A percentile compares a stretch with the other conserved stretches of the same genome.
phyloP scores from a whole-genome alignment of 2,797 vertebrate species.

The Adrianichthys oophorus region DNA sequence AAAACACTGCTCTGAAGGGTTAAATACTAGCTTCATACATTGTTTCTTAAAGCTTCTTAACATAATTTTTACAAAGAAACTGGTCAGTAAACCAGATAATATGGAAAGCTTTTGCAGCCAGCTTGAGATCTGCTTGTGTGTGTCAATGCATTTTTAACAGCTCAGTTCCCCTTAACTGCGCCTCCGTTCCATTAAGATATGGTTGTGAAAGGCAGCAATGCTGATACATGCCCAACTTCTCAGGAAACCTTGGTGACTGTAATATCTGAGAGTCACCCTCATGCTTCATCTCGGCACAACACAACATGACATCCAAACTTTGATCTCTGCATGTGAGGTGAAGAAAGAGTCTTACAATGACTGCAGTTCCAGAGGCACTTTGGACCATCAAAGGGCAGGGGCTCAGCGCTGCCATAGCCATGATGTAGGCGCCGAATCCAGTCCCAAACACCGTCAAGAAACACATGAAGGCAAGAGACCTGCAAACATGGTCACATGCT shows the following conservation, averaged over 20 bases:
- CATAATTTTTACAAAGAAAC: too few species aligned
- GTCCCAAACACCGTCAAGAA: slow-evolving; percentile 74
- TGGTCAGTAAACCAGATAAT: too few species aligned
- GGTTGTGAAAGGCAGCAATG: too few species aligned
- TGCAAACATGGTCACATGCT: slow-evolving; percentile 36
- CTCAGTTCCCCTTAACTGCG: too few species aligned
- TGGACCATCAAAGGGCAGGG: slow-evolving; percentile 82
- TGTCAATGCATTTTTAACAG: too few species aligned
- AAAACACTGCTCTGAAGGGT: too few species aligned
- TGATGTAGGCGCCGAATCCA: slow-evolving; percentile 81
- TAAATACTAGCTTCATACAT: too few species aligned
- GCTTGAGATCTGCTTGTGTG: too few species aligned
- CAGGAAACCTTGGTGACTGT: not conserved
- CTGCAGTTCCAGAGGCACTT: slow-evolving; percentile 59
- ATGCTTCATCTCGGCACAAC: slow-evolving; percentile 1
- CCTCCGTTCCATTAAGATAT: too few species aligned
- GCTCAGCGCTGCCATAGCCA: slow-evolving; percentile 81
- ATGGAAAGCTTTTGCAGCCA: too few species aligned
- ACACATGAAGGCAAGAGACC: slow-evolving; percentile 79
- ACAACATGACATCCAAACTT: not conserved
- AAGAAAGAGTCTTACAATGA: slow-evolving; percentile 76
- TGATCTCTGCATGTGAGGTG: not conserved
- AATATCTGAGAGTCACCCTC: not conserved
- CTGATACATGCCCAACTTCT: not conserved
- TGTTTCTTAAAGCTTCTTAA: too few species aligned